Base-by-base conservation (phyloP, 2,888 invertebrate genomes). In the Rhingia rostrata region DNA sequence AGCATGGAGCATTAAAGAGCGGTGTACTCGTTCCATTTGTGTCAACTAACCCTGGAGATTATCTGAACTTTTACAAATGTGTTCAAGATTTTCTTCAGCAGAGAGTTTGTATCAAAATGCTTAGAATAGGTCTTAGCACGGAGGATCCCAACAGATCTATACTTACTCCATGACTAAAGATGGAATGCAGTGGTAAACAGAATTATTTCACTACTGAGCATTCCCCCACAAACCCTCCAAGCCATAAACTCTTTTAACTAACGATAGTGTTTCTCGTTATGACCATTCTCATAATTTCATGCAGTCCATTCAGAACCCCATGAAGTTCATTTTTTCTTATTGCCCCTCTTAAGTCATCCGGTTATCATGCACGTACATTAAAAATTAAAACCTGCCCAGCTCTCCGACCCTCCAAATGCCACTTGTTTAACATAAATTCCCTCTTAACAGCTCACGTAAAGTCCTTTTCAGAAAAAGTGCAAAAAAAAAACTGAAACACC, bases 281-380 rank as follows among this genome's bases (percentile, higher is more conserved):
- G 33, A 5, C 61, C 45, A 45, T 45, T 9, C 4, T 7, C n/a
- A 35, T 54, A 63, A 58, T 58, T 78, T 78, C 70, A 58, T 78
- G 70, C 10, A 51, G 70, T 22, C 58, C 56, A 72, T 79, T 72
- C 58, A 64, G 51, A 60, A 45, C 14, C 10, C 35, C 39, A 49
- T 35, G 43, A 12, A 70, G 53, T 67, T 10, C 47, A 43, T 53
- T 75, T 60, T 58, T 45, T 49, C 30, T 9, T 33, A 10, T 22
- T 22, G 61, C 39, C 49, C 9, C 30, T 4, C 35, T 41, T 45
- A 61, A 72, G 45, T 39, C 63, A 30, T 77, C 54, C 30, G 58
- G 56, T 70, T 64, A 45, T 45, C 72, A 58, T 66, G 70, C 78
- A 79, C 51, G 72, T 66, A 64, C 39, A 72, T 72, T 79, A 53